Evolutionary conservation across 2,888 invertebrate genomes (phyloP).

Genomic region (Tenthredo distinguenda): DNA sequence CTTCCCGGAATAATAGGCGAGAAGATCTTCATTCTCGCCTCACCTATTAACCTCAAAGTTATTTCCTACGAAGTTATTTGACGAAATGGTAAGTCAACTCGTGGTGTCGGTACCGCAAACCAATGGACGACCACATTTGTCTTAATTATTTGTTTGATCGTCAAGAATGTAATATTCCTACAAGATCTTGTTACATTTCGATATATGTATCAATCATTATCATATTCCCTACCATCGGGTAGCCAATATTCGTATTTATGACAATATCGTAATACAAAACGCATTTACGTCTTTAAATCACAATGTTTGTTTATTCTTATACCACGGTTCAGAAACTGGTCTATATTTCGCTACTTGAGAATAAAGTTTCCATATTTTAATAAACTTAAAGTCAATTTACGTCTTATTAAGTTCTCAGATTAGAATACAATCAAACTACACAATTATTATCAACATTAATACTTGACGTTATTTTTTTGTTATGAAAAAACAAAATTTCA

Average conservation of each 20-base stretch:
- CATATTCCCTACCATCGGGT: not conserved
- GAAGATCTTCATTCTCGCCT: not conserved
- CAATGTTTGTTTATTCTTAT: conserved; percentile 33
- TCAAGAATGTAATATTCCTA: not conserved
- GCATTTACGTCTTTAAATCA: not conserved
- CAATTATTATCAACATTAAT: not conserved
- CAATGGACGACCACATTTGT: conserved; percentile 33
- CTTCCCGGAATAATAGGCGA: not conserved
- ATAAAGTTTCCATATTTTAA: not conserved
- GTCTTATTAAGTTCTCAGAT: not conserved
- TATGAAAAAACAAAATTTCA: not conserved
- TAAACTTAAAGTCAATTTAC: not conserved
- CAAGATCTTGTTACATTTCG: not conserved
- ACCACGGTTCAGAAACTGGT: not conserved
- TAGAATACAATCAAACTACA: not conserved
- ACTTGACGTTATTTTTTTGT: not conserved
- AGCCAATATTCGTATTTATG: not conserved
- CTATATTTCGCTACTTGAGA: not conserved
- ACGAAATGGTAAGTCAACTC: conserved; percentile 46
- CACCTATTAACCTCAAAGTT: not conserved
- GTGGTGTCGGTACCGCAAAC: conserved; percentile 26
- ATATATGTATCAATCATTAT: not conserved
- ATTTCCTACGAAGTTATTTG: conserved; percentile 19
- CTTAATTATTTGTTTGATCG: conserved; percentile 5
- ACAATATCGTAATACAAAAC: not conserved